Conservation (phyloP, 2,888 invertebrate genomes). For the Acronicta alni region DNA sequence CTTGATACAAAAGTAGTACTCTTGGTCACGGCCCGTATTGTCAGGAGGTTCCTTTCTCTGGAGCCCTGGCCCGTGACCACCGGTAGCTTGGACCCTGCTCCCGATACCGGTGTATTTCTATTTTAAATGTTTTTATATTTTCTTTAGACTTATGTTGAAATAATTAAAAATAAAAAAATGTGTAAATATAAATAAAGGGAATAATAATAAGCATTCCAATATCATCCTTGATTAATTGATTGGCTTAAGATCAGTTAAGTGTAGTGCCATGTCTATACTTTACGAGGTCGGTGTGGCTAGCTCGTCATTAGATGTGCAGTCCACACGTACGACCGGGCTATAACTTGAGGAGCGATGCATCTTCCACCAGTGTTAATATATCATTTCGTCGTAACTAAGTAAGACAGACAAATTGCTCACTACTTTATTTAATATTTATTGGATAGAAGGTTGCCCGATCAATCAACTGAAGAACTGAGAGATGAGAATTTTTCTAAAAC, state of each 20-base stretch:
- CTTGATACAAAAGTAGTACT: no score
- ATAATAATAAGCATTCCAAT: no score
- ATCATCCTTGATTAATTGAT: no score
- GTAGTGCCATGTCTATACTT: constrained; percentile 37
- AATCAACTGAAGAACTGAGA: constrained; percentile 68
- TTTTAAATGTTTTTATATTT: no score
- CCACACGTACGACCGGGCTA: constrained; percentile 63
- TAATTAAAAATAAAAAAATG: no score
- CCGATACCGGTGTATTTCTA: no score
- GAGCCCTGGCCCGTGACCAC: no score
- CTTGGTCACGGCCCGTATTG: no score
- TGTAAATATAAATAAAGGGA: no score
- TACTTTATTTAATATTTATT: constrained; percentile 86
- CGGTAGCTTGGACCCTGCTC: no score
- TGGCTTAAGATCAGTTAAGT: constrained; percentile 13
- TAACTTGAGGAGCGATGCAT: constrained; percentile 68
- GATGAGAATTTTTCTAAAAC: constrained; percentile 41
- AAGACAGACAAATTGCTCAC: constrained; percentile 82
- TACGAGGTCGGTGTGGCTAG: constrained; percentile 13
- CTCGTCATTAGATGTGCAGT: constrained; percentile 31
- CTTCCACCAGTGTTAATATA: constrained; percentile 78
- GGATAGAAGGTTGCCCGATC: constrained; percentile 79
- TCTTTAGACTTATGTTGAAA: no score
- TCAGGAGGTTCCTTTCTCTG: no score
- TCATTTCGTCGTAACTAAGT: constrained; percentile 82